Evolutionary conservation across 1,140 invertebrate species (phyloP).

Genomic region (Lethrus apterus): DNA sequence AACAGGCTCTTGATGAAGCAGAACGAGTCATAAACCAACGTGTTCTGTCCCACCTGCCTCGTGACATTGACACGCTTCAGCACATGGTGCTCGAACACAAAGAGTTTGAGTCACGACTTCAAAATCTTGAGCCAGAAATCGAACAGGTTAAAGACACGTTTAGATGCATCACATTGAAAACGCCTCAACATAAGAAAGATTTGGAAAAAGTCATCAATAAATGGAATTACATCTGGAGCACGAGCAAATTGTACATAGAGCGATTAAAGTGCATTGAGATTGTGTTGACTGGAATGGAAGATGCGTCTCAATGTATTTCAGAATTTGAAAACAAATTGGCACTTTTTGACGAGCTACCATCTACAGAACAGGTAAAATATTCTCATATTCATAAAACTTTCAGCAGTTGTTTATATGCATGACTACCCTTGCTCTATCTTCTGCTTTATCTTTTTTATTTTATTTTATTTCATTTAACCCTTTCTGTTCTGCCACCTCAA

Average conservation of each 20-base stretch:
- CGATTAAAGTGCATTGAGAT: constrained; percentile 87
- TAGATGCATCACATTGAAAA: constrained; percentile 74
- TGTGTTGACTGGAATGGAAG: constrained; percentile 80
- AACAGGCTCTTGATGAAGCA: constrained; percentile 74
- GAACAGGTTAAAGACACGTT: constrained; percentile 77
- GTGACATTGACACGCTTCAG: constrained; percentile 79
- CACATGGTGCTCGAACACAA: constrained; percentile 83
- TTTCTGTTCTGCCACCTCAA: too few species aligned
- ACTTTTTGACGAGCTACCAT: constrained; percentile 74
- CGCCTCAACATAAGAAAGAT: constrained; percentile 81
- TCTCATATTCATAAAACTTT: too few species aligned
- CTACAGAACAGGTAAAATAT: too few species aligned
- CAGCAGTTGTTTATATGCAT: too few species aligned
- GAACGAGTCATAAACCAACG: constrained; percentile 75
- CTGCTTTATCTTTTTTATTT: too few species aligned
- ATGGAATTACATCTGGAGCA: constrained; percentile 85
- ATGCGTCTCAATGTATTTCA: constrained; percentile 78
- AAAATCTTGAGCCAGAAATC: constrained; percentile 68
- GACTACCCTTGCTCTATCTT: too few species aligned
- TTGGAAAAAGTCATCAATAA: constrained; percentile 80
- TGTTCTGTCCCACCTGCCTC: constrained; percentile 69
- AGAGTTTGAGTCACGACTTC: constrained; percentile 71
- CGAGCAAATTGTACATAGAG: constrained; percentile 82
- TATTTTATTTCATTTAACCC: too few species aligned
- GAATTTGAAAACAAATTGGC: constrained; percentile 88